Evolutionary conservation across 2,888 invertebrate genomes (phyloP), one percentile per base, ranked within the genome.

Genomic region (Caenorhabditis uteleia): DNA sequence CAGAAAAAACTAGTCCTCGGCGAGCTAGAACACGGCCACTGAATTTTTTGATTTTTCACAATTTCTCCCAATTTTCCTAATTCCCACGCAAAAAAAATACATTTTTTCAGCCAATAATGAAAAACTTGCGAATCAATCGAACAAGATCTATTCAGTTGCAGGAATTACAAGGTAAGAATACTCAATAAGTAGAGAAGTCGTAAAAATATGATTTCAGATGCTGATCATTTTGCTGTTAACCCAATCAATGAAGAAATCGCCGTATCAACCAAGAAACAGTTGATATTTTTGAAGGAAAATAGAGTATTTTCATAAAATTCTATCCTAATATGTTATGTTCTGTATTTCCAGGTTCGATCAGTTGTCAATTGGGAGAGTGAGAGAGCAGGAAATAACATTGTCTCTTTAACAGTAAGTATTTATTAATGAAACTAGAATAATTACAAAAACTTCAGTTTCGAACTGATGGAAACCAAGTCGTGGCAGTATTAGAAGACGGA

Each of bases 401-500:
- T 57, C 16, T 39, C 44, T 4, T 36, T 62, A 16, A 18, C 39
- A 6, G 48, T 54, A 3, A 27, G 45, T 21, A 25, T 1, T 23
- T 36, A 12, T 20, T 31, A 12, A 43, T 20, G n/a, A 26, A 23
- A 43, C 23, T 31, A 33, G 26, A 36, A 2, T 7, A 10, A 25
- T 20, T 29, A 4, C 26, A n/a, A n/a, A n/a, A n/a, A n/a, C 36
- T 55, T 29, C 10, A 57, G 57, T 59, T 53, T 18, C 53, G 53
- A 31, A 44, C 53, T 10, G 60, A 56, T 33, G 56, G 56, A 20
- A 43, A 29, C 44, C 57, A 64, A 36, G 36, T 54, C 2, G 42
- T 58, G 1, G 64, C 54, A 0, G 16, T 58, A 34, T 43, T 64
- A 14, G 54, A 53, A 3, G 54, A 64, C 27, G 64, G 64, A 20